These are phyloP conservation scores for Channa maculata DNA, from an alignment of 2,113 vertebrate species.

Conservation along the genomic window DNA sequence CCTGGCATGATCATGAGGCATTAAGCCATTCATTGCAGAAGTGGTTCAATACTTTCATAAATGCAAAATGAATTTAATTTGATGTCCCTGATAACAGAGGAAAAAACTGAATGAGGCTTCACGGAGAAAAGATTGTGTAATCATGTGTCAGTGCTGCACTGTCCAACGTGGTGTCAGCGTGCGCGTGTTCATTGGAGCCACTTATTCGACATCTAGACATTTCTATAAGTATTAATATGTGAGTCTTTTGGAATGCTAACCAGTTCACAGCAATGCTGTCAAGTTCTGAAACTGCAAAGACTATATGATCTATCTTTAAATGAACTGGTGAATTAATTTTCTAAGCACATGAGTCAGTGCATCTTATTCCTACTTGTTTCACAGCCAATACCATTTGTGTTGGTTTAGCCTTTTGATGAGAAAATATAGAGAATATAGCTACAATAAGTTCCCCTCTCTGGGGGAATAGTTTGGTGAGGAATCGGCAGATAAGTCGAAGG, in stretches of 20 bases:
- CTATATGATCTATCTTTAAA: neutral
- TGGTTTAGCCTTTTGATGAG: conserved; percentile 3
- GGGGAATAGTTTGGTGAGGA: neutral
- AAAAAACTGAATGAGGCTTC: conserved; percentile 18
- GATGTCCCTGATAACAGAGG: conserved; percentile 44
- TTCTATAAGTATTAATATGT: neutral
- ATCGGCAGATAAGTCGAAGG: neutral
- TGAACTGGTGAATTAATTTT: neutral
- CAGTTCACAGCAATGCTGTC: neutral
- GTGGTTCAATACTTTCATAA: conserved; percentile 46
- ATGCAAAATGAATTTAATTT: conserved; percentile 41
- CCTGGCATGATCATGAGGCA: conserved; percentile 30
- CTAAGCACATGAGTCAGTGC: neutral
- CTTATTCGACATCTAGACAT: conserved; percentile 7
- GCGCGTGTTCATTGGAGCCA: conserved; percentile 20
- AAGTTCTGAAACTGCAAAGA: neutral
- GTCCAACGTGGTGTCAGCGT: conserved; percentile 12
- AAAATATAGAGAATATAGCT: neutral
- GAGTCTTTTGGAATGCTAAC: neutral
- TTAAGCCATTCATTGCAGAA: conserved; percentile 36
- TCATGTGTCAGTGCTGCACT: conserved; percentile 8
- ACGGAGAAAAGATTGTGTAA: conserved; percentile 12
- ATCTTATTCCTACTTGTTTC: conserved; percentile 1
- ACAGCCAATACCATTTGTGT: neutral
- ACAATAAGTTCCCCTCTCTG: neutral